These are phyloP conservation scores for Podarcis muralis DNA, from an alignment of 2,113 vertebrate species.

Conservation along the genomic window DNA sequence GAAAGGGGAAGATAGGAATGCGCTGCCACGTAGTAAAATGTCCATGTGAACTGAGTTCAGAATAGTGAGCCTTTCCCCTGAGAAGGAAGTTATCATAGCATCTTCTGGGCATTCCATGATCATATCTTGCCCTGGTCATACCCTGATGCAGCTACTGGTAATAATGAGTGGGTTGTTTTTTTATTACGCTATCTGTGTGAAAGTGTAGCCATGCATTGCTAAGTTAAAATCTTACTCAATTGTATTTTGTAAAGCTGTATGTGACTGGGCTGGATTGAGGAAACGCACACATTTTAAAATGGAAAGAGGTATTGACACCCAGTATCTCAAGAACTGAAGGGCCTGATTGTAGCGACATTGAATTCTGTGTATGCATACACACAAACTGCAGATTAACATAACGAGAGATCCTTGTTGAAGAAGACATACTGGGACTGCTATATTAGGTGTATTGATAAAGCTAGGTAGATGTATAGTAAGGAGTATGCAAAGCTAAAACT, in stretches of 20 bases:
- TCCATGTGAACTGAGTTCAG: not conserved
- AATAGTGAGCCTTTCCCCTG: not conserved
- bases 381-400: not conserved
- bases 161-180: not conserved
- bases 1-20: not conserved
- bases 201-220: not conserved
- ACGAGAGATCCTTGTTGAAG: conserved; percentile 22
- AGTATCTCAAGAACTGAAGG: conserved; percentile 9
- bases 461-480: not conserved
- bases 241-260: not conserved
- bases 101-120: conserved; percentile 27
- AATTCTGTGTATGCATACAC: not conserved
- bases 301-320: accelerated
- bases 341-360: not conserved
- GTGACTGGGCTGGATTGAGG: not conserved
- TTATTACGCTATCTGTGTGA: not conserved
- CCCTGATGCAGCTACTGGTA: conserved; percentile 48
- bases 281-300: accelerated
- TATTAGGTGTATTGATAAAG: conserved; percentile 26
- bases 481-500: conserved; percentile 25
- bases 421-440: not conserved
- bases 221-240: not conserved
- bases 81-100: conserved; percentile 15
- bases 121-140: conserved; percentile 5
- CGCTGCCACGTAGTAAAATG: not conserved